Conservation (phyloP, 1,140 invertebrate genomes). For the Cheumatopsyche charites region DNA sequence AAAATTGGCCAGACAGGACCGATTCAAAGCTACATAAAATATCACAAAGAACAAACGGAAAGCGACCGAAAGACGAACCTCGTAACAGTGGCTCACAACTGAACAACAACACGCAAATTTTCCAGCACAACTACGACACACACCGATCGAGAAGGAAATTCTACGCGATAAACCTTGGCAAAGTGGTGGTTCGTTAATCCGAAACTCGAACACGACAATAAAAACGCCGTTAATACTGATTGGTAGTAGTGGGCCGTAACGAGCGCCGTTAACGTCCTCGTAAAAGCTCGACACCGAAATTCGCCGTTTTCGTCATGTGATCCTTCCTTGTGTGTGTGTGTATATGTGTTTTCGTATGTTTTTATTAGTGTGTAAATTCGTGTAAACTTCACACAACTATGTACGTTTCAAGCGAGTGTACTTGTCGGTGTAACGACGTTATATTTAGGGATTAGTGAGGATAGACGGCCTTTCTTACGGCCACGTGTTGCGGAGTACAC, state of each 20-base stretch:
- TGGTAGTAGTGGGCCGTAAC: constrained; percentile 7
- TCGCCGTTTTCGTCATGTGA: neutral
- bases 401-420: neutral
- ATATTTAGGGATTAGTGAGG: neutral
- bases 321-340: too few species aligned
- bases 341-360: too few species aligned
- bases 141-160: neutral
- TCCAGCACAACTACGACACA: neutral
- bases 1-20: too few species aligned
- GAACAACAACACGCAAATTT: too few species aligned
- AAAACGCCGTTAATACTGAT: constrained; percentile 15
- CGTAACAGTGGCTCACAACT: too few species aligned
- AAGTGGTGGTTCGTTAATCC: neutral
- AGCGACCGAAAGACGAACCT: too few species aligned
- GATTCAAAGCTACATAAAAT: too few species aligned
- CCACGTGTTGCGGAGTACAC: constrained; percentile 29
- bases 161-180: neutral
- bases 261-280: constrained; percentile 7
- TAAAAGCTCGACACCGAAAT: constrained; percentile 8
- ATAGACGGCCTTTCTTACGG: neutral
- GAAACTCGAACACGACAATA: constrained; percentile 15
- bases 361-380: too few species aligned
- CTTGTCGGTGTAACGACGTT: neutral
- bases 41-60: too few species aligned
- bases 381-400: too few species aligned